Conservation (phyloP, 2,113 vertebrate species). For the Megaptera novaeangliae region DNA sequence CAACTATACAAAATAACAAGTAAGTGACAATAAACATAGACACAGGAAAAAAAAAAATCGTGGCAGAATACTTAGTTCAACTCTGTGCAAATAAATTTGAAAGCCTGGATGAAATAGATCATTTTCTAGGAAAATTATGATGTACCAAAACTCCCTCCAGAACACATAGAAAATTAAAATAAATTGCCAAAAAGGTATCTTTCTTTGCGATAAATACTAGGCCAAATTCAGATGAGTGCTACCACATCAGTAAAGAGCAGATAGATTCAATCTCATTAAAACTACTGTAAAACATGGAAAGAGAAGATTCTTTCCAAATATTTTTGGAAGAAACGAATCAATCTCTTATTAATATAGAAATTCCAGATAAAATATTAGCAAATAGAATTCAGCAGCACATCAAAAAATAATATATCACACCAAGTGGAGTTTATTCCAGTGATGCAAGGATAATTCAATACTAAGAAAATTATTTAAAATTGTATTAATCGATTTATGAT, state of each 20-base stretch:
- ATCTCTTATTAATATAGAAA: background rate
- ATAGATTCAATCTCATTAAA: background rate
- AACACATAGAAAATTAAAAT: background rate
- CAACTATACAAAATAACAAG: background rate
- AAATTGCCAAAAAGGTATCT: background rate
- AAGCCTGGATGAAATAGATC: background rate
- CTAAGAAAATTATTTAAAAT: background rate
- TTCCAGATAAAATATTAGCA: background rate
- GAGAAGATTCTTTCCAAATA: background rate
- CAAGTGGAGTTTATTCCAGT: background rate
- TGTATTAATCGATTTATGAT: background rate
- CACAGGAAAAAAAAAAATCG: background rate
- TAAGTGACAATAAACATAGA: background rate
- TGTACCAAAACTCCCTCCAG: background rate
- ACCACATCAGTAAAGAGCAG: background rate
- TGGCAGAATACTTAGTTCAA: background rate
- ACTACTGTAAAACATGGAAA: background rate
- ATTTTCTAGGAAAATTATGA: background rate
- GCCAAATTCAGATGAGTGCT: background rate
- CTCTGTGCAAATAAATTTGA: background rate
- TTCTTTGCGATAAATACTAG: background rate
- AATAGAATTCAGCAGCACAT: background rate
- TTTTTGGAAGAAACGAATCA: background rate
- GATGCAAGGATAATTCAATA: background rate
- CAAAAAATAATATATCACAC: background rate